Evolutionary conservation across 2,113 vertebrate species (phyloP).

Genomic region (Mormoops blainvillei): DNA sequence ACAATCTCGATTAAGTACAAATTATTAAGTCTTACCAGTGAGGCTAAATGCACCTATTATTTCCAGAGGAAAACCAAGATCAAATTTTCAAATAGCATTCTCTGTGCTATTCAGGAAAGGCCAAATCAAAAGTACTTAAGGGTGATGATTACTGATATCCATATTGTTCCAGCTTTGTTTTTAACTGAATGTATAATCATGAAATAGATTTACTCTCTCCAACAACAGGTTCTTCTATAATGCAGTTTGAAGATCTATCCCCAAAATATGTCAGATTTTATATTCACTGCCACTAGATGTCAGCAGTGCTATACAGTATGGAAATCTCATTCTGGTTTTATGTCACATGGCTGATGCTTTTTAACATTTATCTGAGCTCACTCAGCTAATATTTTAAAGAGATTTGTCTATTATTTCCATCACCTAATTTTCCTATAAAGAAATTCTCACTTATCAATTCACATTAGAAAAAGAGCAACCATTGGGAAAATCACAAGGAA

Average conservation of each 20-base stretch:
- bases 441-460: neutral
- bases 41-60: neutral
- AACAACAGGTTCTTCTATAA: neutral
- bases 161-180: neutral
- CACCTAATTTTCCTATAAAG: neutral
- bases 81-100: constrained; percentile 21
- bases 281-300: constrained; percentile 61
- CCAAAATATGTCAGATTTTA: neutral
- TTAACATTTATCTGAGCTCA: neutral
- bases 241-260: neutral
- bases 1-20: neutral
- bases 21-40: neutral
- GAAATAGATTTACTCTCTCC: neutral
- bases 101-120: neutral
- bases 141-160: neutral
- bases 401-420: neutral
- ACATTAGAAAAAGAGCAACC: neutral
- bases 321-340: neutral
- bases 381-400: neutral
- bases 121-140: neutral
- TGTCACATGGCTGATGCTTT: neutral
- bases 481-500: neutral
- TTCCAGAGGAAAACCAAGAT: constrained; percentile 31
- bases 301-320: neutral
- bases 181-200: neutral